Conservation (phyloP, 2,888 invertebrate species). For the Acrocyrtus sp. region DNA sequence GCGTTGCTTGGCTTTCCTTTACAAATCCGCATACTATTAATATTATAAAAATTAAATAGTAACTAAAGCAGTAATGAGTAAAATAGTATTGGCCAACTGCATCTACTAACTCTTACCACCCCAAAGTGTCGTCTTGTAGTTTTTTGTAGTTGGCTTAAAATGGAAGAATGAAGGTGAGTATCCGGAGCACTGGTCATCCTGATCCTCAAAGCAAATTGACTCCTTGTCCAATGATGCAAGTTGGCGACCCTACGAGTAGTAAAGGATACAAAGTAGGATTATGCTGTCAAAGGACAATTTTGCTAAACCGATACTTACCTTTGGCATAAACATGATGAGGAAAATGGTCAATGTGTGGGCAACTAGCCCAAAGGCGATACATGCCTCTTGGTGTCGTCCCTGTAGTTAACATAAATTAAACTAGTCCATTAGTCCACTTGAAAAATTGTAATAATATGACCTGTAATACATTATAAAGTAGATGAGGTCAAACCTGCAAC, state of each 20-base stretch:
- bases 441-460: neutral
- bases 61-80: constrained; percentile 4
- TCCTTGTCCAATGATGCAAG: constrained; percentile 92
- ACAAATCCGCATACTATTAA: too few relatives aligned
- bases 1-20: constrained; percentile 1
- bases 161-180: constrained; percentile 94
- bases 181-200: constrained; percentile 70
- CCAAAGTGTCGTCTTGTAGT: constrained; percentile 61
- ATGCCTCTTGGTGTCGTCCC: constrained; percentile 85
- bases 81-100: constrained; percentile 6
- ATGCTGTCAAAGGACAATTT: constrained; percentile 1
- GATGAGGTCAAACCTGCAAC: constrained; percentile 59
- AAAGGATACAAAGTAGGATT: neutral
- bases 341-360: constrained; percentile 87
- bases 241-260: constrained; percentile 76
- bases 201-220: constrained; percentile 81
- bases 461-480: neutral
- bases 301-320: constrained; percentile 62
- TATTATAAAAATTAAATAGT: constrained; percentile 7
- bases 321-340: constrained; percentile 86
- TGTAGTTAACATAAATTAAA: constrained; percentile 66
- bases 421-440: neutral
- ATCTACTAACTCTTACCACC: constrained; percentile 58
- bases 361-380: constrained; percentile 89
- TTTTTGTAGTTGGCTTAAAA: constrained; percentile 82